Conservation (phyloP, 2,888 invertebrate species). For the Heliconius aoede region DNA sequence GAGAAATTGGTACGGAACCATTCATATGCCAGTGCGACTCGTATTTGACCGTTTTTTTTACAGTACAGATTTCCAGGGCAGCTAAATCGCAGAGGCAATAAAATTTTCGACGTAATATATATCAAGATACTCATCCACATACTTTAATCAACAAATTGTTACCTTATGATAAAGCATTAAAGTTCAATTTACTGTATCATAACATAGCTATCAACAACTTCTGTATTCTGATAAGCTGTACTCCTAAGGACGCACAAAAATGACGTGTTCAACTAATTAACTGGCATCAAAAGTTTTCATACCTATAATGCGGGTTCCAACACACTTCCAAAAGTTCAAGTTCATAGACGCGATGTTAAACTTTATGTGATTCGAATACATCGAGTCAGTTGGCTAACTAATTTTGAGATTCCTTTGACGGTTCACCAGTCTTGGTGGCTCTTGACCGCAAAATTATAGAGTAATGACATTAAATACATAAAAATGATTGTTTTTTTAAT, state of each 20-base stretch:
- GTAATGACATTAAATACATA: not conserved
- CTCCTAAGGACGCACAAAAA: constrained; percentile 48
- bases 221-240: constrained; percentile 41
- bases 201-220: constrained; percentile 25
- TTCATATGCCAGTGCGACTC: no score
- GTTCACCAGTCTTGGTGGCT: constrained; percentile 1
- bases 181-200: not conserved
- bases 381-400: constrained; percentile 3
- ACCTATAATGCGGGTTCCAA: constrained; percentile 45
- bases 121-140: constrained; percentile 8
- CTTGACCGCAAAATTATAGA: constrained; percentile 22
- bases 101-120: constrained; percentile 30
- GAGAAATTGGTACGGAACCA: no score
- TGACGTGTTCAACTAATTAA: constrained; percentile 59
- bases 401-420: constrained; percentile 24
- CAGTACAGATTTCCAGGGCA: constrained; percentile 28
- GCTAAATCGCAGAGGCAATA: constrained; percentile 31
- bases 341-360: constrained; percentile 32
- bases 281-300: constrained; percentile 57
- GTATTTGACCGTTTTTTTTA: not conserved
- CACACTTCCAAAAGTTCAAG: constrained; percentile 33
- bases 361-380: constrained; percentile 18
- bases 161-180: not conserved
- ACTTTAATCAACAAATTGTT: not conserved
- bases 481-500: not conserved